Percentiles rank a stretch among this genome's conserved stretches.
Evolutionary conservation across 2,888 invertebrate genomes (phyloP).

Genomic region (Eilema caniola): DNA sequence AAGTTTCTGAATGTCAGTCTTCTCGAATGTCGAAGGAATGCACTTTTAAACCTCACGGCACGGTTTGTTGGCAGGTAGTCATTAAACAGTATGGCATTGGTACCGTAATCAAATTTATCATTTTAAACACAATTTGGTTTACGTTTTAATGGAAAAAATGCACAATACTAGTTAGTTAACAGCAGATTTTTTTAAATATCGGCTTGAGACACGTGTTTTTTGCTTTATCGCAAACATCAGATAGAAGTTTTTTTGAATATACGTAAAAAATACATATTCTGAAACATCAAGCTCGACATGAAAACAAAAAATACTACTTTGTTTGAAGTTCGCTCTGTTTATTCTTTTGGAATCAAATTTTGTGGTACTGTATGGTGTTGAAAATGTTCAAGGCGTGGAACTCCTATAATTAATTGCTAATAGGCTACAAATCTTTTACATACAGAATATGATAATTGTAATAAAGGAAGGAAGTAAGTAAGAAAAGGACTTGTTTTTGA

Average conservation of each 20-base stretch:
- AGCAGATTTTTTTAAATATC: slow-evolving; percentile 1
- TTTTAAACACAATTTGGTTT: slow-evolving; percentile 7
- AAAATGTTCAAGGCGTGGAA: too few species aligned
- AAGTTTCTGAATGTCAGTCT: too few species aligned
- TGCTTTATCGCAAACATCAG: neutral
- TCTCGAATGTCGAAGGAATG: neutral
- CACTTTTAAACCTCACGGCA: neutral
- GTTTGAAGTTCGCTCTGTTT: neutral
- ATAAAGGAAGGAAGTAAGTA: slow-evolving; percentile 37
- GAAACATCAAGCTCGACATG: neutral
- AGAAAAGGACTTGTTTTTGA: slow-evolving; percentile 48
- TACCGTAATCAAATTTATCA: neutral
- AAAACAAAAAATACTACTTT: neutral
- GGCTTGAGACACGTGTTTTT: slow-evolving; percentile 1
- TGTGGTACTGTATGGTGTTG: too few species aligned
- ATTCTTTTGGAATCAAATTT: neutral
- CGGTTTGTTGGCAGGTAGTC: neutral
- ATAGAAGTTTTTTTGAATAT: neutral
- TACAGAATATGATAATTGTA: slow-evolving; percentile 11
- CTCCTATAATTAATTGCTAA: neutral
- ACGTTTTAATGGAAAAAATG: slow-evolving; percentile 7
- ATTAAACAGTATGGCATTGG: neutral
- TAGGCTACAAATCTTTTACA: neutral
- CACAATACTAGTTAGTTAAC: slow-evolving; percentile 9
- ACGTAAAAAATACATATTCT: neutral